Conservation (phyloP, 2,888 invertebrate species). For the Anoncus sp. region DNA sequence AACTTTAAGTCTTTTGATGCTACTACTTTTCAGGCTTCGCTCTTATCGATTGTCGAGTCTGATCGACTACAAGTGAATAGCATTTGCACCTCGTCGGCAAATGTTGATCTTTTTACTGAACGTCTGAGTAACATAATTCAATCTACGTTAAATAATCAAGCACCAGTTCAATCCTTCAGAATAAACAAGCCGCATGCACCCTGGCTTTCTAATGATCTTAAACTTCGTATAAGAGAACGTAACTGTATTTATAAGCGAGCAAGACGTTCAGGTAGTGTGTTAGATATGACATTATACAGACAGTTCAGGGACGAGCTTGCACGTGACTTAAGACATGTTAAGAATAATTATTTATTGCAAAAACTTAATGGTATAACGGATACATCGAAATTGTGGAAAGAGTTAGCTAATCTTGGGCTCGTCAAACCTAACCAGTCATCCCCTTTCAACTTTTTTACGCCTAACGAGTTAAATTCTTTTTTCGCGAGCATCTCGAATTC, state of each 20-base stretch:
- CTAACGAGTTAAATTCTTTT: neutral
- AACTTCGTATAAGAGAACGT: neutral
- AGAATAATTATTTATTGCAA: neutral
- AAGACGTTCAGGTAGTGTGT: neutral
- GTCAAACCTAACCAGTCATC: neutral
- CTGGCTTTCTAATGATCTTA: neutral
- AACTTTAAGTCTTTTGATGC: neutral
- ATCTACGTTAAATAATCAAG: neutral
- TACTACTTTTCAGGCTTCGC: neutral
- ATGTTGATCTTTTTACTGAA: neutral
- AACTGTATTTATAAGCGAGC: conserved; percentile 3
- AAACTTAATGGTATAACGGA: neutral
- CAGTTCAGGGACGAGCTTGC: neutral
- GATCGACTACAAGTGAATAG: neutral
- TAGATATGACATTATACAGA: neutral
- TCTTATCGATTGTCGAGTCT: neutral
- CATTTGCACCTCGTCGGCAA: neutral
- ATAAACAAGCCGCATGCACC: neutral
- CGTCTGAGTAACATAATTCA: neutral
- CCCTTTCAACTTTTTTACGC: neutral
- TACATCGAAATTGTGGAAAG: neutral
- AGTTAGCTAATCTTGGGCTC: neutral
- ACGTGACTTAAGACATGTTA: neutral
- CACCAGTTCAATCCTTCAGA: neutral
- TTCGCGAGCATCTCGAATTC: neutral